phyloP scores from a whole-genome alignment of 1,140 invertebrate genomes.

The Psix sp. region DNA sequence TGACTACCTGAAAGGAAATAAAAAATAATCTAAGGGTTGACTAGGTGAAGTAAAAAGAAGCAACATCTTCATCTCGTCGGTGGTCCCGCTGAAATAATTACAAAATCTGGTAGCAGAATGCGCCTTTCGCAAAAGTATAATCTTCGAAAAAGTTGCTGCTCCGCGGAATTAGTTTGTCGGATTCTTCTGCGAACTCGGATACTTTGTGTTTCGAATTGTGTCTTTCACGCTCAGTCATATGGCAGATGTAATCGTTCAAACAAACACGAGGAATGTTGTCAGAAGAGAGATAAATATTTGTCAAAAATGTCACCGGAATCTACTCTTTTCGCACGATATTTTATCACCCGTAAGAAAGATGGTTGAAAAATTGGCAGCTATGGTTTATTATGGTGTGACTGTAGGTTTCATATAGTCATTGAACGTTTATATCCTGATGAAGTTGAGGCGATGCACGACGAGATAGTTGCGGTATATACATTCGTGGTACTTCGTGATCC shows the following conservation, averaged over 20 bases:
- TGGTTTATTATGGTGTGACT: neutral
- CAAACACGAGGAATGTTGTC: too few relatives aligned
- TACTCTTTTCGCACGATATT: too few relatives aligned
- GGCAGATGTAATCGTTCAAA: too few relatives aligned
- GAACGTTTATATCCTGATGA: conserved; percentile 45
- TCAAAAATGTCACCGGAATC: too few relatives aligned
- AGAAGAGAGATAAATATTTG: too few relatives aligned
- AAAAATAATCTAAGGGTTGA: conserved; percentile 43
- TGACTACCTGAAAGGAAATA: conserved; percentile 23
- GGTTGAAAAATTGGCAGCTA: neutral
- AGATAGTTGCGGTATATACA: conserved; percentile 41
- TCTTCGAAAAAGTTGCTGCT: conserved; percentile 4
- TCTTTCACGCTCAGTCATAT: too few relatives aligned
- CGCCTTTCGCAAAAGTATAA: conserved; percentile 21
- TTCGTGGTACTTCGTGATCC: conserved; percentile 53
- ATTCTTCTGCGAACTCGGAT: conserved; percentile 1
- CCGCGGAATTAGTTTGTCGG: conserved; percentile 8
- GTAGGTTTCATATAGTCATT: conserved; percentile 31
- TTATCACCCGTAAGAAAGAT: too few relatives aligned
- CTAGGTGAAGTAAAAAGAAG: conserved; percentile 38
- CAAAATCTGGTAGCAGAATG: conserved; percentile 52
- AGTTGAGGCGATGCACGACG: conserved; percentile 48
- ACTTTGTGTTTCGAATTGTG: too few relatives aligned
- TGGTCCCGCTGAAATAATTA: conserved; percentile 55
- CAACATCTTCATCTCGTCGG: conserved; percentile 64